Evolutionary conservation across 2,797 vertebrate species (phyloP).

Genomic region (Hypotaenidia okinawae): DNA sequence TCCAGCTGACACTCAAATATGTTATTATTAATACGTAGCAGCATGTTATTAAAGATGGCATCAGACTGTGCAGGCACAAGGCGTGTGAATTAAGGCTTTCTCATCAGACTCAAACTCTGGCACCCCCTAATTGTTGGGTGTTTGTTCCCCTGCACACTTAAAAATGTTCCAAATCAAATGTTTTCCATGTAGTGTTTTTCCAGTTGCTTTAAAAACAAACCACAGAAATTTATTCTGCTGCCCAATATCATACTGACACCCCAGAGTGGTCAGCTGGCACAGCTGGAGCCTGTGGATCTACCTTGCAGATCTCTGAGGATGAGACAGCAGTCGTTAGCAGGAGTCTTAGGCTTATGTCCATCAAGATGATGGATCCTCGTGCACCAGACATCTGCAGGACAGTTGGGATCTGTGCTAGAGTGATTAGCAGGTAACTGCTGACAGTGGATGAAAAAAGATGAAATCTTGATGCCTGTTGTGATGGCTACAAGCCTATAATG

Average conservation of each 20-base stretch:
- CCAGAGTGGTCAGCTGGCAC: background rate
- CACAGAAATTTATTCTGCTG: background rate
- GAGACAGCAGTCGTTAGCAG: background rate
- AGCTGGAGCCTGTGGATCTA: background rate
- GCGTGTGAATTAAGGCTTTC: background rate
- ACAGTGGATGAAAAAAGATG: background rate
- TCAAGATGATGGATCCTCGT: background rate
- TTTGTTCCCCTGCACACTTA: background rate
- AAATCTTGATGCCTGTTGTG: background rate
- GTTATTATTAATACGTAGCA: constrained; percentile 38
- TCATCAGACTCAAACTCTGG: background rate
- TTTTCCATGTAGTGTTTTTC: background rate
- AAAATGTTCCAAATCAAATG: background rate
- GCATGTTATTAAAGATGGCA: background rate
- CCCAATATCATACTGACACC: background rate
- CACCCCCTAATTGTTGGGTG: background rate
- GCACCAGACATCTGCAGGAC: background rate
- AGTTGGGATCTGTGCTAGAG: background rate
- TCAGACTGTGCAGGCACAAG: background rate
- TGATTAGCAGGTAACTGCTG: background rate
- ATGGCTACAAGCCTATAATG: background rate
- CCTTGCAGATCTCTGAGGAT: background rate
- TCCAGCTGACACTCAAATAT: constrained; percentile 40
- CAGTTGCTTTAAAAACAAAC: constrained; percentile 1
- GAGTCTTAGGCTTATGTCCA: background rate